phyloP scores from a whole-genome alignment of 92 coral and sea anemone genomes.

The Epizoanthus illoricatus region DNA sequence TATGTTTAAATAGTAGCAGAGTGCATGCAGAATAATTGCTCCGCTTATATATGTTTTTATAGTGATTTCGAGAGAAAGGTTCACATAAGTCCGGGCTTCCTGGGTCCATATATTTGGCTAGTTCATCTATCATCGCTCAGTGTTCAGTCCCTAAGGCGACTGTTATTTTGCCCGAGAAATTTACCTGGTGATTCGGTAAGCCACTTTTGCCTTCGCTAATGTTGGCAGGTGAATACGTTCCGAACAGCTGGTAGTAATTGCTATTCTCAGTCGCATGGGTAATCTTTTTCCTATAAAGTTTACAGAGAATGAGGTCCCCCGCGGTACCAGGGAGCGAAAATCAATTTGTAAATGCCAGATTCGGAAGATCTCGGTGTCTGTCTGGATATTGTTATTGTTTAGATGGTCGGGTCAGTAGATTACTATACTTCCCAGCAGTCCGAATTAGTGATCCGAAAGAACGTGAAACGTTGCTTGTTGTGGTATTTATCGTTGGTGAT shows the following conservation, averaged over 20 bases:
- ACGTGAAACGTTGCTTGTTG: not conserved
- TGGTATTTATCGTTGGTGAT: not conserved
- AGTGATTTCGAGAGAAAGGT: not conserved
- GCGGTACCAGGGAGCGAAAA: constrained; percentile 7
- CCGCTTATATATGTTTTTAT: constrained; percentile 15
- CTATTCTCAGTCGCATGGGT: not conserved
- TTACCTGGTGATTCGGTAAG: not conserved
- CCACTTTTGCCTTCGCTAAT: not conserved
- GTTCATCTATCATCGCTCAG: not conserved
- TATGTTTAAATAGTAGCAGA: constrained; percentile 21
- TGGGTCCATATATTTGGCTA: not conserved
- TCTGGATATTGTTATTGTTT: not conserved
- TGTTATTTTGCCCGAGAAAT: not conserved
- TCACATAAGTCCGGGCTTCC: constrained; percentile 2
- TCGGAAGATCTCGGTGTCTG: not conserved
- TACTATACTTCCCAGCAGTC: constrained; percentile 9
- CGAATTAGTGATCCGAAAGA: constrained; percentile 7
- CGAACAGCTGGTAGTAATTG: constrained; percentile 7
- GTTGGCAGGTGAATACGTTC: constrained; percentile 11
- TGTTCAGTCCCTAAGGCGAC: constrained; percentile 3
- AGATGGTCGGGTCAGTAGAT: not conserved
- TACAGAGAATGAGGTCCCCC: constrained; percentile 21
- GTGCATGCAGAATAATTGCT: constrained; percentile 1
- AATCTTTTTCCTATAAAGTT: constrained; percentile 9
- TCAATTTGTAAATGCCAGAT: constrained; percentile 6